phyloP scores from a whole-genome alignment of 2,888 invertebrate species.

The Eurois occulta region DNA sequence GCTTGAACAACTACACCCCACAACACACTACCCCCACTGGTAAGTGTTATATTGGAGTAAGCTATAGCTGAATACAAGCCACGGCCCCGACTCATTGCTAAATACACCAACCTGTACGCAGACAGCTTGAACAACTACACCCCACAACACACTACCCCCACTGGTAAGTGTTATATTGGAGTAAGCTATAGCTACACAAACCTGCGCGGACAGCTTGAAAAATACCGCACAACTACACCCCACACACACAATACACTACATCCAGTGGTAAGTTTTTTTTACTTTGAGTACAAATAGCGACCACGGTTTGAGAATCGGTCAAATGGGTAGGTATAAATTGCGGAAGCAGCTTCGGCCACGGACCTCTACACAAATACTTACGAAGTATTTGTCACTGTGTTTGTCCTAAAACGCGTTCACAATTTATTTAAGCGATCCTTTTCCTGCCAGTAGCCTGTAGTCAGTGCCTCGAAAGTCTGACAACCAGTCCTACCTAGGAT shows the following conservation, averaged over 20 bases:
- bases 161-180: slow-evolving; percentile 22
- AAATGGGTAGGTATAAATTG: not conserved
- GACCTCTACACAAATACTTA: not conserved
- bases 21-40: slow-evolving; percentile 53
- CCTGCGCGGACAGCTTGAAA: slow-evolving; percentile 85
- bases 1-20: slow-evolving; percentile 81
- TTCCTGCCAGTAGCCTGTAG: not conserved
- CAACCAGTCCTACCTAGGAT: not conserved
- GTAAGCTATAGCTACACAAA: slow-evolving; percentile 38
- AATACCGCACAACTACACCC: slow-evolving; percentile 81
- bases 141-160: slow-evolving; percentile 64
- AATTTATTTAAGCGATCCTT: not conserved
- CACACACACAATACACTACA: slow-evolving; percentile 60
- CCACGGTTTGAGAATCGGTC: not conserved
- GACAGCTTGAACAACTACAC: slow-evolving; percentile 84
- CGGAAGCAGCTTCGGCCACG: not conserved
- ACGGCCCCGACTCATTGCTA: slow-evolving; percentile 83
- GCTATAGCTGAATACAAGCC: slow-evolving; percentile 77
- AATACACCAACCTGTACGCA: slow-evolving; percentile 84
- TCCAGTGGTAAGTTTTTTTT: slow-evolving; percentile 30
- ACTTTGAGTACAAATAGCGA: not conserved
- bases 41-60: slow-evolving; percentile 13
- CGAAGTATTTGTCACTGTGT: not conserved
- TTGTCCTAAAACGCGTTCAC: not conserved
- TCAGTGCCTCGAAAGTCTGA: not conserved